phyloP scores from a whole-genome alignment of 2,113 vertebrate species.

The Quiscalus mexicanus region DNA sequence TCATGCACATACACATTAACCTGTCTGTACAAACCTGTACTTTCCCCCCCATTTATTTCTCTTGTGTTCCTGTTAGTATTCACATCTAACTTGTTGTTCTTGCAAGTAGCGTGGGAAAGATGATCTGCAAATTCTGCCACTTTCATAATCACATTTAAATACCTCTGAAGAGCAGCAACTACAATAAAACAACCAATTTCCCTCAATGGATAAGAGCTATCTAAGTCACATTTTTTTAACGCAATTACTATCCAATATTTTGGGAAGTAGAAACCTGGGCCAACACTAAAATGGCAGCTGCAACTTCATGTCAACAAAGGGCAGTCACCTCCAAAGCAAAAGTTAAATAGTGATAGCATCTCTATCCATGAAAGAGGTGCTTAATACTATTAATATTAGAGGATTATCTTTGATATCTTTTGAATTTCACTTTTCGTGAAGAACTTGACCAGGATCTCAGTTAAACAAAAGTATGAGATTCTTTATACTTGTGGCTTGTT shows the following conservation, averaged over 20 bases:
- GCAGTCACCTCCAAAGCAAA: neutral
- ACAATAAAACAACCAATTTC: neutral
- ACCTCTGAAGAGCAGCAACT: neutral
- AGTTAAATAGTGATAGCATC: neutral
- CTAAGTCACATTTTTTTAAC: neutral
- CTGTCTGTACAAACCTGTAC: neutral
- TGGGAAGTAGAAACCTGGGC: neutral
- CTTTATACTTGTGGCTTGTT: neutral
- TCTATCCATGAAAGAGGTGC: neutral
- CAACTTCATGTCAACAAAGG: neutral
- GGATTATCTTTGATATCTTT: neutral
- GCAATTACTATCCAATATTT: neutral
- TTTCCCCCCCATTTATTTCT: neutral
- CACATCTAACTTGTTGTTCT: fast-evolving
- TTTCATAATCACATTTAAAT: neutral
- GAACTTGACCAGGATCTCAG: neutral
- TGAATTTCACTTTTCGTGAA: neutral
- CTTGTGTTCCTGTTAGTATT: neutral
- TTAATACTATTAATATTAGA: neutral
- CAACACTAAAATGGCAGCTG: neutral
- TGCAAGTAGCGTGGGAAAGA: neutral
- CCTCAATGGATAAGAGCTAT: neutral
- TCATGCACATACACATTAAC: neutral
- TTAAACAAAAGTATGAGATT: neutral
- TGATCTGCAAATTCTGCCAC: neutral